Evolutionary conservation across 2,888 invertebrate genomes (phyloP).

Genomic region (Melikaiella ostensackeni): DNA sequence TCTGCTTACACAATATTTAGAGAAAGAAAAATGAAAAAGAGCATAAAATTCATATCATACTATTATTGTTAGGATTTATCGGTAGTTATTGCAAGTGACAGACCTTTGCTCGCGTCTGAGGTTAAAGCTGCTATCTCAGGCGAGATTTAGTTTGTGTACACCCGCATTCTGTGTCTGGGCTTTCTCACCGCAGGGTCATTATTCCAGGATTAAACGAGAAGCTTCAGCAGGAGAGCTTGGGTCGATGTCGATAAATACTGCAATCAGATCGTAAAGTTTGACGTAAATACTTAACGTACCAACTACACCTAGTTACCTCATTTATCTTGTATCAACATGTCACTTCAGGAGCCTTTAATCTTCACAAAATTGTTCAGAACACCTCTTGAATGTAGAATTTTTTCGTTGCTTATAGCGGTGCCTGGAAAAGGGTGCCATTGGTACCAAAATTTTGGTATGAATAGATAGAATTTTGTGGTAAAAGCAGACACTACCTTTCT

Average conservation of each 20-base stretch:
- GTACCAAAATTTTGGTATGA: too few species aligned
- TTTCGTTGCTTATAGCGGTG: too few species aligned
- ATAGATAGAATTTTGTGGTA: too few species aligned
- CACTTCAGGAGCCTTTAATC: background rate
- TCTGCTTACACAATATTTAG: background rate
- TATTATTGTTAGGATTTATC: constrained; percentile 17
- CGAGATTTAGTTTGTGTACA: constrained; percentile 24
- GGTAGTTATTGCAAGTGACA: constrained; percentile 8
- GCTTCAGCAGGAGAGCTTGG: constrained; percentile 18
- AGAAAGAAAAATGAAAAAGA: background rate
- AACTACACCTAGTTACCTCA: constrained; percentile 2
- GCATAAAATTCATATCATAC: background rate
- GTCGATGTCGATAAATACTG: constrained; percentile 26
- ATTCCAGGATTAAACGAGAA: constrained; percentile 35
- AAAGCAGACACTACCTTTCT: too few species aligned
- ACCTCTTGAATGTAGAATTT: too few species aligned
- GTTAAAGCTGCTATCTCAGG: constrained; percentile 11
- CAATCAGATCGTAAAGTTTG: constrained; percentile 38
- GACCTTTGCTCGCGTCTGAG: constrained; percentile 17
- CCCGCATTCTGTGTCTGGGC: constrained; percentile 13
- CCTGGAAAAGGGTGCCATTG: too few species aligned
- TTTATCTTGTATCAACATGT: constrained; percentile 25
- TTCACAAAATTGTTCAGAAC: background rate
- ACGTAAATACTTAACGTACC: constrained; percentile 28
- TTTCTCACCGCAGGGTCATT: constrained; percentile 28